phyloP scores from a whole-genome alignment of 2,888 invertebrate species.

The Acanthosepion esculentum region DNA sequence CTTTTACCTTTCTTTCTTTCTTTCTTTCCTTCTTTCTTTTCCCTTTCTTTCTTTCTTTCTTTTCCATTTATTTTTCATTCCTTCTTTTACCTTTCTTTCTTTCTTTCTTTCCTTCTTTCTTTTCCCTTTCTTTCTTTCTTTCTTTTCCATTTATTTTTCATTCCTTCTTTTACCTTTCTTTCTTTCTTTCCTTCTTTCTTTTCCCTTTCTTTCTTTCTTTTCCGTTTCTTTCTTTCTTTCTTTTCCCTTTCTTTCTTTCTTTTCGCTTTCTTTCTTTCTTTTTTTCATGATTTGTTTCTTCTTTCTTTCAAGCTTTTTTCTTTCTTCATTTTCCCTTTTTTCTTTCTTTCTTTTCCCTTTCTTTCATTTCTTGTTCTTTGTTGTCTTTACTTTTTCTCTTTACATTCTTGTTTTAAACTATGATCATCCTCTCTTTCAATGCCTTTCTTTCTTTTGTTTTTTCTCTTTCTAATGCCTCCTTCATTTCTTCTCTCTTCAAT shows the following conservation, averaged over 20 bases:
- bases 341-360: background rate
- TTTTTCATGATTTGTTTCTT: no score
- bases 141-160: rapidly evolving
- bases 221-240: no score
- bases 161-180: background rate
- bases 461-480: no score
- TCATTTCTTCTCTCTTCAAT: no score
- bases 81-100: background rate
- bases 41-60: no score
- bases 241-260: background rate
- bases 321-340: background rate
- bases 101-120: background rate
- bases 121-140: rapidly evolving
- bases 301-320: background rate
- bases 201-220: background rate
- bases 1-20: no score
- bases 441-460: background rate
- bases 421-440: background rate
- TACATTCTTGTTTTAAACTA: background rate
- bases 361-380: background rate
- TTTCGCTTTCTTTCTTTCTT: background rate
- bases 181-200: background rate
- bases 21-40: no score
- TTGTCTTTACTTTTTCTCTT: background rate
- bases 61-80: no score